Evolutionary conservation across 2,888 invertebrate genomes (phyloP).

Genomic region (Tupiocoris notatus): DNA sequence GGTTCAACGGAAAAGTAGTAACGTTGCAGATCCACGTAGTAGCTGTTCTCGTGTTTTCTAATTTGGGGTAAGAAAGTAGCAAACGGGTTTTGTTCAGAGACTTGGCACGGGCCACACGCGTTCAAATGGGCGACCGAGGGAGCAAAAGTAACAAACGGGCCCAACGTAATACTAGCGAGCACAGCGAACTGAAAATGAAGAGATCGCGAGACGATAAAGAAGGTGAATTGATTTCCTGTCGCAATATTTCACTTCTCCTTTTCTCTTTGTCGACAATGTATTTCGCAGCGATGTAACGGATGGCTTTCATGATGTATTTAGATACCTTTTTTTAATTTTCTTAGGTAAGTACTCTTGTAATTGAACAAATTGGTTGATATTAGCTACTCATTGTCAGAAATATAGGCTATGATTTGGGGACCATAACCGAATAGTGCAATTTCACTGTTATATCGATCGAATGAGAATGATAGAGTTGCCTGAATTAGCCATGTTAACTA

Average conservation of each 20-base stretch:
- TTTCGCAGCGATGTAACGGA: not conserved
- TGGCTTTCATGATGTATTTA: not conserved
- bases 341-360: too few species aligned
- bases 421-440: too few species aligned
- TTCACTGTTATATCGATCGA: too few species aligned
- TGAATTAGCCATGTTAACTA: too few species aligned
- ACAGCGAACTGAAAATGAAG: not conserved
- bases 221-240: not conserved
- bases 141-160: not conserved
- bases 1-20: not conserved
- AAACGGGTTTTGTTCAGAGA: not conserved
- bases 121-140: not conserved
- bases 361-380: too few species aligned
- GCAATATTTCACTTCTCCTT: not conserved
- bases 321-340: too few species aligned
- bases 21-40: not conserved
- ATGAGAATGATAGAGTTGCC: too few species aligned
- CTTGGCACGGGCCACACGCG: not conserved
- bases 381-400: too few species aligned
- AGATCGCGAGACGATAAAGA: not conserved
- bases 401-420: too few species aligned
- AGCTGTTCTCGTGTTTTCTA: not conserved
- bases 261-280: not conserved
- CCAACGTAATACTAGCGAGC: not conserved
- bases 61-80: not conserved